Evolutionary conservation across 1,140 invertebrate genomes (phyloP).

Genomic region (Hypsibius dujardini): DNA sequence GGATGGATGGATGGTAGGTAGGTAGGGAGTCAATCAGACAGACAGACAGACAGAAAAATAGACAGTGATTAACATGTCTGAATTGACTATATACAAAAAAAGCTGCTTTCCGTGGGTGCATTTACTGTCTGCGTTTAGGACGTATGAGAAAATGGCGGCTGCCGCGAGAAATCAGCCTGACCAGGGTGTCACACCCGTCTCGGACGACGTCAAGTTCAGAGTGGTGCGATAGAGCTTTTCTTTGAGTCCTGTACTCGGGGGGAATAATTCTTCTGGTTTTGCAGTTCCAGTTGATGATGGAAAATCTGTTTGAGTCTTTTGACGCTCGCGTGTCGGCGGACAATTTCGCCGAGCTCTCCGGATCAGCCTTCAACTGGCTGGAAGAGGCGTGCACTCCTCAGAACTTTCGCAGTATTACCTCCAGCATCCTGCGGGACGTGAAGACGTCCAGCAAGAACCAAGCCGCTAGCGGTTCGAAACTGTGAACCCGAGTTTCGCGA

Average conservation of each 20-base stretch:
- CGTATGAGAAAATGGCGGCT: slow-evolving; percentile 88
- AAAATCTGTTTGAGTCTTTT: slow-evolving; percentile 75
- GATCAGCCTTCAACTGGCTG: slow-evolving; percentile 80
- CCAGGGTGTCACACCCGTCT: slow-evolving; percentile 62
- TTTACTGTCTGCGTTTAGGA: slow-evolving; percentile 49
- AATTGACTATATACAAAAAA: too few relatives aligned
- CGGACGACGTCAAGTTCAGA: slow-evolving; percentile 86
- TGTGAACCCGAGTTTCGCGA: too few relatives aligned
- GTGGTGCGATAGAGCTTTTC: slow-evolving; percentile 42
- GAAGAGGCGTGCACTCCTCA: slow-evolving; percentile 94
- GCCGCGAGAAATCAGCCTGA: slow-evolving; percentile 80
- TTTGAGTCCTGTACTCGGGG: not conserved
- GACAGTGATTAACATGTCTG: too few relatives aligned
- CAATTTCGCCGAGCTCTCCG: slow-evolving; percentile 79
- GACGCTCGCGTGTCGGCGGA: slow-evolving; percentile 61
- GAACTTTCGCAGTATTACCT: slow-evolving; percentile 21
- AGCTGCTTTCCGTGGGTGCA: not conserved
- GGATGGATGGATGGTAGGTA: too few relatives aligned
- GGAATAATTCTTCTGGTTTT: slow-evolving; percentile 26
- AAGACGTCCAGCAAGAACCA: not conserved
- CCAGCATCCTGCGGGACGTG: not conserved
- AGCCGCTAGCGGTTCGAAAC: too few relatives aligned
- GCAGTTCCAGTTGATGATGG: slow-evolving; percentile 85
- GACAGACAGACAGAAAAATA: too few relatives aligned
- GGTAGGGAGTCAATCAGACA: too few relatives aligned